These are phyloP conservation scores for Melipona beecheii DNA, from an alignment of 2,888 invertebrate genomes.

Conservation along the genomic window DNA sequence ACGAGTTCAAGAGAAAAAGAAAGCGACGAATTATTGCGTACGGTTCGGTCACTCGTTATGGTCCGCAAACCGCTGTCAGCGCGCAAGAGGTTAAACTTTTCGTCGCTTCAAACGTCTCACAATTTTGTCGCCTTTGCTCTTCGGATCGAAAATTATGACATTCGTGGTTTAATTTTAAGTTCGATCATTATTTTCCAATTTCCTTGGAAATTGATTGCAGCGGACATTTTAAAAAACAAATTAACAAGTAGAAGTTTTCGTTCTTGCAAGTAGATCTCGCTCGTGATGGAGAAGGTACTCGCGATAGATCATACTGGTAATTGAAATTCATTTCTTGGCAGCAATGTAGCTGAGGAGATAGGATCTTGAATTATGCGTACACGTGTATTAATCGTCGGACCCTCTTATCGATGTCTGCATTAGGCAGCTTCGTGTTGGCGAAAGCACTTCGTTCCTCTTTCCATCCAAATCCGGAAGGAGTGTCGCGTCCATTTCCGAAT, in stretches of 20 bases:
- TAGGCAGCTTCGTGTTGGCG: slow-evolving; percentile 39
- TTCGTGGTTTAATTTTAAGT: neutral
- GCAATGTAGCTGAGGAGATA: neutral
- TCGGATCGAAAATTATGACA: neutral
- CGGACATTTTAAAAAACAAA: too few relatives aligned
- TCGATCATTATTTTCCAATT: neutral
- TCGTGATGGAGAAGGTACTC: neutral
- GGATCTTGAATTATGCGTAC: neutral
- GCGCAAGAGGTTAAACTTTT: too few relatives aligned
- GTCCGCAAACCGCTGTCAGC: too few relatives aligned
- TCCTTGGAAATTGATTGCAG: neutral
- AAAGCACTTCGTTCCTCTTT: slow-evolving; percentile 36
- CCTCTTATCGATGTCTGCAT: slow-evolving; percentile 56
- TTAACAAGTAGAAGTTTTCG: too few relatives aligned
- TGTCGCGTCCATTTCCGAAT: slow-evolving; percentile 65
- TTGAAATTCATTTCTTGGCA: slow-evolving; percentile 17
- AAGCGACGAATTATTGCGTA: too few relatives aligned
- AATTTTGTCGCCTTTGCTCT: too few relatives aligned
- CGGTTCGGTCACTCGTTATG: too few relatives aligned
- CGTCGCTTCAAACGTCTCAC: too few relatives aligned
- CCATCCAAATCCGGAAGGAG: slow-evolving; percentile 40
- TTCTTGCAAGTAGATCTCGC: too few relatives aligned
- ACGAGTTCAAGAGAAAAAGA: too few relatives aligned
- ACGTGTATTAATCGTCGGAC: slow-evolving; percentile 37
- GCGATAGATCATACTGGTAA: neutral